These are phyloP conservation scores for Ophiothrix spiculata DNA, from an alignment of 35 echinoderm and acorn worm genomes.

Conservation along the genomic window DNA sequence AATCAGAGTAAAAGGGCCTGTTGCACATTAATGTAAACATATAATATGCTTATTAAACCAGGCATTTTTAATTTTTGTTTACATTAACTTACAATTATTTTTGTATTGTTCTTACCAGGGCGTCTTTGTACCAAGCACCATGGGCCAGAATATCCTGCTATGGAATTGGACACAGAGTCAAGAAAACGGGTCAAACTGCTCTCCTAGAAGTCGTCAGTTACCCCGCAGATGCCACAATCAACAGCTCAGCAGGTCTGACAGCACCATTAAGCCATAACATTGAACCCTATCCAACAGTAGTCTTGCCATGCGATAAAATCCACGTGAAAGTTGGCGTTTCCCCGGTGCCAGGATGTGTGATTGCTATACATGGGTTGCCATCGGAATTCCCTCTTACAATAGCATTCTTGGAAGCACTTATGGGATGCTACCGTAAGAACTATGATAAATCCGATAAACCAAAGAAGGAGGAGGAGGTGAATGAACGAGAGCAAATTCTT, in stretches of 20 bases:
- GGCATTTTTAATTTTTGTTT: too few relatives aligned
- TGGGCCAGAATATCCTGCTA: constrained; percentile 74
- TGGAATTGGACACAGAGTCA: constrained; percentile 66
- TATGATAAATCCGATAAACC: constrained; percentile 11
- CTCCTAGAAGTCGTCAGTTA: constrained; percentile 66
- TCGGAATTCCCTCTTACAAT: constrained; percentile 67
- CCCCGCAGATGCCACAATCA: constrained; percentile 60
- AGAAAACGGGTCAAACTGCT: constrained; percentile 57
- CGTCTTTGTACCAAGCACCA: constrained; percentile 72
- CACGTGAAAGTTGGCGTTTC: constrained; percentile 66
- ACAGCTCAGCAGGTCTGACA: constrained; percentile 56
- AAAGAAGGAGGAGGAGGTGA: constrained; percentile 28
- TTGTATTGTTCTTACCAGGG: too few relatives aligned
- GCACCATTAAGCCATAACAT: constrained; percentile 53
- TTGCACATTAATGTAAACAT: too few relatives aligned
- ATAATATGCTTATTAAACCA: too few relatives aligned
- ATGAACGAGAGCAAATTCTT: constrained; percentile 54
- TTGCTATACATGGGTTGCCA: constrained; percentile 60
- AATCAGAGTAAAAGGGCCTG: too few relatives aligned
- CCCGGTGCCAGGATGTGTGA: constrained; percentile 40
- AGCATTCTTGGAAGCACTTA: constrained; percentile 56
- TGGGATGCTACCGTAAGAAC: constrained; percentile 29
- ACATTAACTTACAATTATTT: too few relatives aligned
- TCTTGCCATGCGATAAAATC: constrained; percentile 64
- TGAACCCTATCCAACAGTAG: constrained; percentile 55